These are phyloP conservation scores for Opisthograptis luteolata DNA, from an alignment of 2,888 invertebrate species.

Conservation along the genomic window DNA sequence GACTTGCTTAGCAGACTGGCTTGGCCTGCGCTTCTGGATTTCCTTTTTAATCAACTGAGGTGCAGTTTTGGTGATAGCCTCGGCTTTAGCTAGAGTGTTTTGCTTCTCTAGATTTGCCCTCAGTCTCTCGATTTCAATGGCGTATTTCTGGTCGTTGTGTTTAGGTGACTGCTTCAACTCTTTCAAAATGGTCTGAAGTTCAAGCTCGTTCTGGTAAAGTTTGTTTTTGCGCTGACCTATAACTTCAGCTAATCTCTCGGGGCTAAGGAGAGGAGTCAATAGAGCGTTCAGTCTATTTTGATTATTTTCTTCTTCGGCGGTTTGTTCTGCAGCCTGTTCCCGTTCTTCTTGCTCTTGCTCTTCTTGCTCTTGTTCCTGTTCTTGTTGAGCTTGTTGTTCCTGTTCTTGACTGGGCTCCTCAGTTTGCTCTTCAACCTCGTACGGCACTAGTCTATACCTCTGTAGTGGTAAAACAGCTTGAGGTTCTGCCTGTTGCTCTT, in stretches of 20 bases:
- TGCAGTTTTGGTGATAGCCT: slow-evolving; percentile 51
- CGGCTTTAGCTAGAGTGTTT: slow-evolving; percentile 52
- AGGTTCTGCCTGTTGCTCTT: slow-evolving; percentile 15
- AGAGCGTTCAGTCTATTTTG: slow-evolving; percentile 33
- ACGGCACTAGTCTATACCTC: slow-evolving; percentile 32
- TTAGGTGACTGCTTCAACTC: slow-evolving; percentile 55
- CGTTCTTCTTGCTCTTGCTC: slow-evolving; percentile 10
- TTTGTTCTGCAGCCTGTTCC: slow-evolving; percentile 16
- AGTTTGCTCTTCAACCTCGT: slow-evolving; percentile 28
- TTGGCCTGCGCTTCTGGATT: slow-evolving; percentile 45
- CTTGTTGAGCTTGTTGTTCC: slow-evolving; percentile 14
- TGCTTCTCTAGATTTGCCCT: slow-evolving; percentile 52
- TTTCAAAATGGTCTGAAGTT: slow-evolving; percentile 39
- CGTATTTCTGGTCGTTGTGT: slow-evolving; percentile 55
- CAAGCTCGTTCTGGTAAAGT: slow-evolving; percentile 36
- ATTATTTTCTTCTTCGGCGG: slow-evolving; percentile 18
- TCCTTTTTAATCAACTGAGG: slow-evolving; percentile 51
- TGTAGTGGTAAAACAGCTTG: slow-evolving; percentile 16
- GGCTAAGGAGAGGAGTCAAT: slow-evolving; percentile 39
- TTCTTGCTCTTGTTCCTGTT: slow-evolving; percentile 12
- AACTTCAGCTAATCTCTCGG: slow-evolving; percentile 37
- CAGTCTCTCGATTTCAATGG: slow-evolving; percentile 55
- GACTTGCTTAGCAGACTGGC: slow-evolving; percentile 44
- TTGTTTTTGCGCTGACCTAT: slow-evolving; percentile 41
- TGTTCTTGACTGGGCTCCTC: slow-evolving; percentile 25